Percentiles rank a stretch among this genome's conserved stretches.
Evolutionary conservation across 2,113 vertebrate genomes (phyloP).

Genomic region (Octodon degus): DNA sequence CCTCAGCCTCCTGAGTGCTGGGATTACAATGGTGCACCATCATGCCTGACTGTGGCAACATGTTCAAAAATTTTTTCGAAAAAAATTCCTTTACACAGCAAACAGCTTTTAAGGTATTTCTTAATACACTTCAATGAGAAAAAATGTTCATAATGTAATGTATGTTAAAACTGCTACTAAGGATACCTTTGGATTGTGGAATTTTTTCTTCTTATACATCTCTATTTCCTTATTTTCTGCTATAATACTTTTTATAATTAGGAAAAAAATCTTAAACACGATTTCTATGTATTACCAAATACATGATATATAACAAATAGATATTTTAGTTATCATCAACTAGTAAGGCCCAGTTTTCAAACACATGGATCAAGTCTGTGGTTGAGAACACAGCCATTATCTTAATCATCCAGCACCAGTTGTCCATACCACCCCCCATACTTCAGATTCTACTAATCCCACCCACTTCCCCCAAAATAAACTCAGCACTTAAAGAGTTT

Average conservation of each 20-base stretch:
- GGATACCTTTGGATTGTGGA: background rate
- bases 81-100: background rate
- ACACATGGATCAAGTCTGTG: background rate
- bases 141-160: constrained; percentile 6
- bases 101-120: constrained; percentile 1
- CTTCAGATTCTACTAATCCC: background rate
- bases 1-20: background rate
- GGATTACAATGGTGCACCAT: background rate
- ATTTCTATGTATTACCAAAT: constrained; percentile 9
- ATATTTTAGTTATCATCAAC: constrained; percentile 14
- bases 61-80: background rate
- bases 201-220: background rate
- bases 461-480: constrained; percentile 50
- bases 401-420: background rate
- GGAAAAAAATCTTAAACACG: background rate
- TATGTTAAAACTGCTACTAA: constrained; percentile 7
- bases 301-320: background rate
- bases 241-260: constrained; percentile 19
- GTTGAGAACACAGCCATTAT: constrained; percentile 1
- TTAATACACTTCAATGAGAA: constrained; percentile 21
- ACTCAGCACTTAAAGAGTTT: background rate
- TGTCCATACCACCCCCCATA: background rate
- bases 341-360: constrained; percentile 33
- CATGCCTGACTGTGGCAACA: background rate
- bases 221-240: background rate